phyloP scores from a whole-genome alignment of 2,797 vertebrate species.

The Halcyon badia region DNA sequence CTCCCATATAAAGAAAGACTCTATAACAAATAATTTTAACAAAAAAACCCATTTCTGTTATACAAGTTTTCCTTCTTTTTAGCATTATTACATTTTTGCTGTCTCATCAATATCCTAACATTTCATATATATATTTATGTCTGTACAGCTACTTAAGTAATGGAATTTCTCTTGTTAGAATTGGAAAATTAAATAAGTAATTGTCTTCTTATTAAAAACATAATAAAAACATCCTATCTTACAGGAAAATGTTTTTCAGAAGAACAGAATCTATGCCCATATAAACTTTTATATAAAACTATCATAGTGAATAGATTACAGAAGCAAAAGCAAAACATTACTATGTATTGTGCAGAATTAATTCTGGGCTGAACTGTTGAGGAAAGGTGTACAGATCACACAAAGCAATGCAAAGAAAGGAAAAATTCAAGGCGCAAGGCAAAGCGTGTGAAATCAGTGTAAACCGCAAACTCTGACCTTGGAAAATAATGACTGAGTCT shows the following conservation, averaged over 20 bases:
- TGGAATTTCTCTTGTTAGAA: background rate
- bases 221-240: background rate
- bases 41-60: background rate
- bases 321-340: background rate
- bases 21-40: background rate
- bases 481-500: background rate
- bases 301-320: background rate
- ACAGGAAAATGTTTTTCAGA: background rate
- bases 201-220: background rate
- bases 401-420: background rate
- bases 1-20: background rate
- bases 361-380: background rate
- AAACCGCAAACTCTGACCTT: conserved; percentile 4
- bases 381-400: background rate
- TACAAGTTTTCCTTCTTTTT: background rate
- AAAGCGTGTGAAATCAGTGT: background rate
- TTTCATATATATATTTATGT: background rate
- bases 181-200: background rate
- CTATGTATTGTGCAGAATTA: background rate
- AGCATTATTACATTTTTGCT: background rate
- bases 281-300: background rate
- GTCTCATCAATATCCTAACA: background rate
- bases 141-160: background rate
- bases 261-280: background rate
- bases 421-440: background rate